These are phyloP conservation scores for Lomographa bimaculata DNA, from an alignment of 2,888 invertebrate species.

Conservation along the genomic window DNA sequence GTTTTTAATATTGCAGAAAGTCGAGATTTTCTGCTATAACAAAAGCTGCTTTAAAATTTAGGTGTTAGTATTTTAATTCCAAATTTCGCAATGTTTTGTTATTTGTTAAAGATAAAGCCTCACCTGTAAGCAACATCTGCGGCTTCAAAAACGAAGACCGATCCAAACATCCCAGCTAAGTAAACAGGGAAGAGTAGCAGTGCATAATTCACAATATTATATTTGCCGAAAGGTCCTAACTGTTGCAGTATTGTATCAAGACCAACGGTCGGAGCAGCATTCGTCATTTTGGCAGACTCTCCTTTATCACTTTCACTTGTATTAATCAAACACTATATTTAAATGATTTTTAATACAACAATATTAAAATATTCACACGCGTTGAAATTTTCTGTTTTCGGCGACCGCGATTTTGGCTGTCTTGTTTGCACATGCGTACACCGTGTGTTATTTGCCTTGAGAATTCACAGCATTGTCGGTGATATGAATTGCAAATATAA, in stretches of 20 bases:
- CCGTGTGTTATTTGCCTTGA: conserved; percentile 1
- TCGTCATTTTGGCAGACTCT: conserved; percentile 49
- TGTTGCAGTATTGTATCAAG: conserved; percentile 62
- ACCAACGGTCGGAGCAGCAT: conserved; percentile 43
- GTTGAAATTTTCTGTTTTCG: conserved; percentile 3
- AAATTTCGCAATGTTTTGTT: no score
- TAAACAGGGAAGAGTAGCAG: conserved; percentile 67
- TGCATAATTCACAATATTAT: conserved; percentile 70
- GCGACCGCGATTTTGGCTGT: conserved; percentile 17
- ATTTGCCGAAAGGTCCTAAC: conserved; percentile 70
- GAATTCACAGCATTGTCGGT: conserved; percentile 2
- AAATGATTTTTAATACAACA: no score
- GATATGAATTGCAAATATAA: conserved; percentile 1
- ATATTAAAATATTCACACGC: conserved; percentile 16
- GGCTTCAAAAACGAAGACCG: conserved; percentile 73
- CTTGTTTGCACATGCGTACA: conserved; percentile 26
- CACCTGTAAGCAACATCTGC: conserved; percentile 68
- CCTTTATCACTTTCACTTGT: no score
- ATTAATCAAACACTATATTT: no score
- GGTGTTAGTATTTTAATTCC: background rate
- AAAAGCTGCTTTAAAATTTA: background rate
- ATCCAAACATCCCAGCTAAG: conserved; percentile 74
- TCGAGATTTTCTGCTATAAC: background rate
- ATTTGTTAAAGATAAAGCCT: conserved; percentile 26
- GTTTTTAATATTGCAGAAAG: background rate